phyloP scores from a whole-genome alignment of 2,888 invertebrate species.

The Drosophila recens region DNA sequence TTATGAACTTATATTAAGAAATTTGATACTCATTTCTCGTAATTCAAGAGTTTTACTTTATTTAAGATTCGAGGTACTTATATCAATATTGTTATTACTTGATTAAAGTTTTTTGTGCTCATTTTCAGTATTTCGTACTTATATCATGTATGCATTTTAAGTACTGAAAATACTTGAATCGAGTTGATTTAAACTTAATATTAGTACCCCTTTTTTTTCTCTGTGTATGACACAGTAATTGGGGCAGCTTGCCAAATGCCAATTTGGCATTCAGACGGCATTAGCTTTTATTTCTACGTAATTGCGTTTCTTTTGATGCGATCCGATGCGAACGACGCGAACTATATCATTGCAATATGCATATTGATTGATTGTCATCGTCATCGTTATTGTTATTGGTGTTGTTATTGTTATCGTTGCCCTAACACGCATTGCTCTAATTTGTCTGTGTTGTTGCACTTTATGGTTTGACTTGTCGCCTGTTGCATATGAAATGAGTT shows the following conservation, averaged over 20 bases:
- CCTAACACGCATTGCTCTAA: slow-evolving; percentile 22
- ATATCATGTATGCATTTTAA: too few relatives aligned
- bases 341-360: slow-evolving; percentile 57
- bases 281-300: slow-evolving; percentile 70
- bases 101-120: too few relatives aligned
- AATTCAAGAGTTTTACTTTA: too few relatives aligned
- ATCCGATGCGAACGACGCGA: slow-evolving; percentile 62
- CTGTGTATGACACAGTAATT: not conserved
- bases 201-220: too few relatives aligned
- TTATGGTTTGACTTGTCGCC: slow-evolving; percentile 37
- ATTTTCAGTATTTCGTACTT: too few relatives aligned
- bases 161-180: too few relatives aligned
- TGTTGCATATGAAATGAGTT: slow-evolving; percentile 55
- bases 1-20: too few relatives aligned
- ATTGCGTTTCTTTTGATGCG: slow-evolving; percentile 71
- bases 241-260: slow-evolving; percentile 39
- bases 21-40: too few relatives aligned
- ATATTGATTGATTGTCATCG: slow-evolving; percentile 29
- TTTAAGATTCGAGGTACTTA: too few relatives aligned
- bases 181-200: too few relatives aligned
- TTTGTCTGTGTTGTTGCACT: slow-evolving; percentile 48
- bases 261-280: slow-evolving; percentile 64
- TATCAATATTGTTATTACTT: too few relatives aligned
- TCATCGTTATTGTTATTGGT: slow-evolving; percentile 4
- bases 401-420: slow-evolving; percentile 9